Evolutionary conservation across 2,888 invertebrate species (phyloP).

Genomic region (Thereva nobilitata): DNA sequence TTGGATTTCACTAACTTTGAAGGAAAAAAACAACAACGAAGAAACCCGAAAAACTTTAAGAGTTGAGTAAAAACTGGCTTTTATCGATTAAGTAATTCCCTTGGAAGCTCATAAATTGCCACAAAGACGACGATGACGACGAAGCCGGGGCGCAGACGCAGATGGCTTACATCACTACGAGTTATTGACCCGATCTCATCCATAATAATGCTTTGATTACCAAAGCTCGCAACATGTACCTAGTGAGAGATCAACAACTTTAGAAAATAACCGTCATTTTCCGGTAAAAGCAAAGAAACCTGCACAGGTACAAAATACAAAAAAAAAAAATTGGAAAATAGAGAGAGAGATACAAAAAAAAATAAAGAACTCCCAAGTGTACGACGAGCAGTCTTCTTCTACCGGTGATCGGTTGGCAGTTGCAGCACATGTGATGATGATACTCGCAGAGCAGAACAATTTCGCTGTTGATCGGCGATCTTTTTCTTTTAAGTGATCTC

Average conservation of each 20-base stretch:
- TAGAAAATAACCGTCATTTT: slow-evolving; percentile 17
- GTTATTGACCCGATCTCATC: slow-evolving; percentile 18
- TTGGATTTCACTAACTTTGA: no score
- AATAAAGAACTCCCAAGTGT: not conserved
- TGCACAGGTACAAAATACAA: not conserved
- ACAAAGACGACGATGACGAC: no score
- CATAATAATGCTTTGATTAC: not conserved
- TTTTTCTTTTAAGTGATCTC: not conserved
- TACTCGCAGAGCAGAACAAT: slow-evolving; percentile 3
- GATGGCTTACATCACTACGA: slow-evolving; percentile 9
- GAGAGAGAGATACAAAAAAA: no score
- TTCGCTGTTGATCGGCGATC: slow-evolving; percentile 1
- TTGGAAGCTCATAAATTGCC: no score
- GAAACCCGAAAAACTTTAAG: no score
- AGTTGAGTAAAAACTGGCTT: no score
- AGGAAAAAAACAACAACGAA: no score
- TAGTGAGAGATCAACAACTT: slow-evolving; percentile 6
- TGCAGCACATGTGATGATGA: not conserved
- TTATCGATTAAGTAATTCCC: no score
- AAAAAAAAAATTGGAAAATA: no score
- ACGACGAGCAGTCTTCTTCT: not conserved
- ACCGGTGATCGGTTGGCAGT: not conserved
- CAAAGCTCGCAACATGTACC: not conserved
- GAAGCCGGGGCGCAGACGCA: not conserved
- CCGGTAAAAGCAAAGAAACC: not conserved